Conservation (phyloP, 2,888 invertebrate genomes). For the Smittia aterrima region DNA sequence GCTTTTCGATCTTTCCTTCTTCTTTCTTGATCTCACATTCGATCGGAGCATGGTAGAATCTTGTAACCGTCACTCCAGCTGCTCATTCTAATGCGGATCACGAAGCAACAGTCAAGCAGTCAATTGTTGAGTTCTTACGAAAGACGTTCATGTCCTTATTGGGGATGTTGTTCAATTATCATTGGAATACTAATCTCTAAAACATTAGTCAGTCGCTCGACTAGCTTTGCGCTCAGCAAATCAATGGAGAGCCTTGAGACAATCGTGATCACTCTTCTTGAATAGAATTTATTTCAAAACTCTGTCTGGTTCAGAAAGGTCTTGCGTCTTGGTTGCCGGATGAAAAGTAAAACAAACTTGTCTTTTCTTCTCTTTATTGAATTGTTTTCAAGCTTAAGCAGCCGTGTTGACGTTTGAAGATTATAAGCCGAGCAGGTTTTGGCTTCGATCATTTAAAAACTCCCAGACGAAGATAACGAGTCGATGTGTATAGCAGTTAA, state of each 20-base stretch:
- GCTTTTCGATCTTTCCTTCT: neutral
- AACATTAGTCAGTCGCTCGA: neutral
- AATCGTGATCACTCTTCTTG: neutral
- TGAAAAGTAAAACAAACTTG: no score
- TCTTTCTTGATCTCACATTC: conserved; percentile 1
- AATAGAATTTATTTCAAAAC: neutral
- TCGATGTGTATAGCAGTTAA: neutral
- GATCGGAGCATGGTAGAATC: neutral
- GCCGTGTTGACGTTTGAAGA: neutral
- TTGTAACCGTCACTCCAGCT: neutral
- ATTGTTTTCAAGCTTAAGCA: no score
- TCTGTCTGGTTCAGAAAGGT: neutral
- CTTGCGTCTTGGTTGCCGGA: neutral
- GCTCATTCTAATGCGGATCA: conserved; percentile 4
- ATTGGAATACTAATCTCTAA: neutral
- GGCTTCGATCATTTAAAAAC: neutral
- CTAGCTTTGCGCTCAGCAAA: neutral
- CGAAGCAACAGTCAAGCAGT: neutral
- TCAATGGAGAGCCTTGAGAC: no score
- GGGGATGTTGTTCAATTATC: conserved; percentile 23
- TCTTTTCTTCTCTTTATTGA: no score
- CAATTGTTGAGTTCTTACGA: neutral
- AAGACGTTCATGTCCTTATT: conserved; percentile 20
- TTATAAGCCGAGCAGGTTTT: neutral
- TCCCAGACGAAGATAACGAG: neutral